Evolutionary conservation across 2,797 vertebrate species (phyloP).

Genomic region (Sebastes matsubarae): DNA sequence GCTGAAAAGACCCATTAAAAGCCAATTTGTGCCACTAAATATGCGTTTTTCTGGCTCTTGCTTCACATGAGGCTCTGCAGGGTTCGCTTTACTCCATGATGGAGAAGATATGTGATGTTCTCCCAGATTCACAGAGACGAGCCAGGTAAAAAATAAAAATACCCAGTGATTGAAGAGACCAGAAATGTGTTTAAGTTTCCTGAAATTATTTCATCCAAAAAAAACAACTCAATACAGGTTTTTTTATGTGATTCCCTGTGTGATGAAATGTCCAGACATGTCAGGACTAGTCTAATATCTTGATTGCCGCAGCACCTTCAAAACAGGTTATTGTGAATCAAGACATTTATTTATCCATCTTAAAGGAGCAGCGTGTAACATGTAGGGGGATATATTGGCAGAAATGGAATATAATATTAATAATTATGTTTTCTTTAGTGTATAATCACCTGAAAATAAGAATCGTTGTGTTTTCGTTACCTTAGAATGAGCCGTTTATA

Average conservation of each 20-base stretch:
- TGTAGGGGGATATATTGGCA: too few relatives aligned
- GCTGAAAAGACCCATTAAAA: not conserved
- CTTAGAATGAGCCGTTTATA: too few relatives aligned
- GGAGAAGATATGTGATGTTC: not conserved
- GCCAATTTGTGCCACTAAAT: not conserved
- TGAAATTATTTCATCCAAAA: not conserved
- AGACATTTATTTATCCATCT: too few relatives aligned
- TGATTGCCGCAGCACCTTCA: not conserved
- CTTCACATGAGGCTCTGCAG: not conserved
- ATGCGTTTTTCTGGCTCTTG: not conserved
- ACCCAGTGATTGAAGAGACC: not conserved
- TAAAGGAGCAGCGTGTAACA: too few relatives aligned
- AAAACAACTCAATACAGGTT: not conserved
- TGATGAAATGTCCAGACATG: not conserved
- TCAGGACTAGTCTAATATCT: not conserved
- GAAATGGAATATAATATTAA: too few relatives aligned
- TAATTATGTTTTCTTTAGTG: too few relatives aligned
- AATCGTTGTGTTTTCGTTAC: too few relatives aligned
- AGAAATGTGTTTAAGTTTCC: not conserved
- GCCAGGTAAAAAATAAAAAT: not conserved
- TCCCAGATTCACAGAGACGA: not conserved
- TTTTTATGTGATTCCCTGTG: not conserved
- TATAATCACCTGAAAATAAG: too few relatives aligned
- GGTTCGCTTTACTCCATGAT: not conserved
- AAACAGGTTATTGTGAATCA: too few relatives aligned